Conservation (phyloP, 2,797 vertebrate species). For the Helarctos malayanus region DNA sequence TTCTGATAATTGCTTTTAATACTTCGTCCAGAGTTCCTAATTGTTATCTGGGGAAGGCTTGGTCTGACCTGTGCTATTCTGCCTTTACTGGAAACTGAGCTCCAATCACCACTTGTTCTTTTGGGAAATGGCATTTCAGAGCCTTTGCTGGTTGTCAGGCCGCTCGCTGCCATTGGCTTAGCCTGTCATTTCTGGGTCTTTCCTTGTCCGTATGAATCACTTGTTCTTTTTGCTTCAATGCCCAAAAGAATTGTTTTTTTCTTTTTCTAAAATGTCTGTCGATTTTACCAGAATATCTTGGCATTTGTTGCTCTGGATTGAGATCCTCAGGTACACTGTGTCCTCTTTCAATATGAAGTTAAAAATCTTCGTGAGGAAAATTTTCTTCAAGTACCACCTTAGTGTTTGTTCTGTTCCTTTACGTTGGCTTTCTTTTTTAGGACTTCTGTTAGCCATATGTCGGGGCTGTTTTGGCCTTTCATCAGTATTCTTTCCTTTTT, state of each 20-base stretch:
- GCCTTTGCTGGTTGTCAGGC: background rate
- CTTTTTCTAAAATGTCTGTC: background rate
- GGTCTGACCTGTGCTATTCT: background rate
- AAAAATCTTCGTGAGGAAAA: background rate
- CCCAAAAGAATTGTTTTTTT: background rate
- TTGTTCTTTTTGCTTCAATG: background rate
- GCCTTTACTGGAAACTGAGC: background rate
- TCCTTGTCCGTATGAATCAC: background rate
- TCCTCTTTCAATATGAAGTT: background rate
- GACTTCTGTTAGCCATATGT: background rate
- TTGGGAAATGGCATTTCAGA: background rate
- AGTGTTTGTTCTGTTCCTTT: background rate
- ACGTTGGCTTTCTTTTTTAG: background rate
- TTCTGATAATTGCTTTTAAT: background rate
- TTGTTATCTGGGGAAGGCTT: background rate
- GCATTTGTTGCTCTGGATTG: background rate
- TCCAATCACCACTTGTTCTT: background rate
- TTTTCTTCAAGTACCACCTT: background rate
- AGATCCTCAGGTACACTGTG: background rate
- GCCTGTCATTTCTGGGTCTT: background rate
- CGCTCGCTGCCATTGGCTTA: background rate
- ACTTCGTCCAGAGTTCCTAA: background rate
- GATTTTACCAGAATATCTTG: background rate
- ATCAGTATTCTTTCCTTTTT: background rate
- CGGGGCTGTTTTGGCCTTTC: background rate